A percentile compares a stretch with the other conserved stretches of the same genome.
These are phyloP conservation scores for Xanthia icteritia DNA, from an alignment of 2,888 invertebrate genomes.

Conservation along the genomic window DNA sequence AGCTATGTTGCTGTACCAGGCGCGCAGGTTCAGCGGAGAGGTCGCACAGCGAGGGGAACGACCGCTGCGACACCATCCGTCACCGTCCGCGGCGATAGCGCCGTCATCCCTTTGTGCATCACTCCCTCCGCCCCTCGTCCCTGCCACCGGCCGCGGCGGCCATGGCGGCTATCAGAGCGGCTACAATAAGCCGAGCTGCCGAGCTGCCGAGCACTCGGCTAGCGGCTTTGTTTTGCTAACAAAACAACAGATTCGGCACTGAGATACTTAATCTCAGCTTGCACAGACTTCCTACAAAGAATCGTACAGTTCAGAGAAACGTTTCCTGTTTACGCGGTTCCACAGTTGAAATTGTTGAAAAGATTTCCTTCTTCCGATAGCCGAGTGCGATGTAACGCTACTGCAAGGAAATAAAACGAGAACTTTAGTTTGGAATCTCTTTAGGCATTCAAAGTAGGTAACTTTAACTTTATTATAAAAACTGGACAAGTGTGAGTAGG, in stretches of 20 bases:
- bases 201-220: background rate
- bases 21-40: slow-evolving; percentile 2
- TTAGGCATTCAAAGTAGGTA: no score
- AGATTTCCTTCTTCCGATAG: background rate
- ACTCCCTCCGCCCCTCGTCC: background rate
- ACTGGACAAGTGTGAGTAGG: no score
- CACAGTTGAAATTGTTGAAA: background rate
- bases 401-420: background rate
- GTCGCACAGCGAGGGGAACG: slow-evolving; percentile 1
- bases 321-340: slow-evolving; percentile 26
- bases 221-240: slow-evolving; percentile 7
- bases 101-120: slow-evolving; percentile 7
- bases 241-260: slow-evolving; percentile 25
- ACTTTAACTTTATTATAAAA: no score
- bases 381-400: background rate
- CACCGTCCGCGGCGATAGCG: background rate
- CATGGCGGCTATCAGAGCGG: slow-evolving; percentile 11
- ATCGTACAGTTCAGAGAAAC: background rate
- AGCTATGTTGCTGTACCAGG: background rate
- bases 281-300: slow-evolving; percentile 15
- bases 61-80: background rate
- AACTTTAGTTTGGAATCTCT: background rate
- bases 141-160: background rate
- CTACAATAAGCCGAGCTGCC: background rate
- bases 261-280: slow-evolving; percentile 3